Evolutionary conservation across 2,113 vertebrate species (phyloP).

Genomic region (Gymnocephalus cernua): DNA sequence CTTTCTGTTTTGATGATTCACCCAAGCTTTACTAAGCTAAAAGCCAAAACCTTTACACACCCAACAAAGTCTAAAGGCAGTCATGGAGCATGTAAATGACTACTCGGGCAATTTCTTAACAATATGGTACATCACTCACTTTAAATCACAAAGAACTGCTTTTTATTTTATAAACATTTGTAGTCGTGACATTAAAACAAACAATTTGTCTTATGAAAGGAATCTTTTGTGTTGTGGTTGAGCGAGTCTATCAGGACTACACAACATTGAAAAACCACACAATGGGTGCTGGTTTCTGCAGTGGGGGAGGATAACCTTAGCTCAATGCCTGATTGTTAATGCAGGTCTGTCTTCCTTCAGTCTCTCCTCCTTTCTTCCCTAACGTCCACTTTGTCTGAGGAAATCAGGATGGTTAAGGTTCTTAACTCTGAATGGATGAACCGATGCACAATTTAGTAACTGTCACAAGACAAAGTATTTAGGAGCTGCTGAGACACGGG

Average conservation of each 20-base stretch:
- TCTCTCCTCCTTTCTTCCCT: background rate
- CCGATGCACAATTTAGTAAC: background rate
- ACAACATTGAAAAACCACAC: background rate
- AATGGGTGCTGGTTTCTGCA: background rate
- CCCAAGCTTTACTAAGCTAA: background rate
- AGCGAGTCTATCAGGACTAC: conserved; percentile 17
- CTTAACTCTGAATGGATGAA: background rate
- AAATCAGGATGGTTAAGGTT: background rate
- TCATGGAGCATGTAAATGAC: background rate
- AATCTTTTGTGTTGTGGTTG: background rate
- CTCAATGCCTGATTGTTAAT: background rate
- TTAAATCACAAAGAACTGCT: conserved; percentile 22
- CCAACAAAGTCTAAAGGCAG: background rate
- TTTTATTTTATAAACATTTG: conserved; percentile 55
- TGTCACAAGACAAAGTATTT: conserved; percentile 8
- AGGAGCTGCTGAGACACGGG: background rate
- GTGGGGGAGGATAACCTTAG: background rate
- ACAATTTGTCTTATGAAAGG: background rate
- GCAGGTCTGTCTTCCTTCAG: background rate
- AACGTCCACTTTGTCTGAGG: background rate
- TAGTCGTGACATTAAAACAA: conserved; percentile 20
- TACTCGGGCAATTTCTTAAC: background rate
- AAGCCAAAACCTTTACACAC: background rate
- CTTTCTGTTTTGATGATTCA: background rate
- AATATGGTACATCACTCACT: background rate